Evolutionary conservation across 2,113 vertebrate species (phyloP).

Genomic region (Dasyurus viverrinus): DNA sequence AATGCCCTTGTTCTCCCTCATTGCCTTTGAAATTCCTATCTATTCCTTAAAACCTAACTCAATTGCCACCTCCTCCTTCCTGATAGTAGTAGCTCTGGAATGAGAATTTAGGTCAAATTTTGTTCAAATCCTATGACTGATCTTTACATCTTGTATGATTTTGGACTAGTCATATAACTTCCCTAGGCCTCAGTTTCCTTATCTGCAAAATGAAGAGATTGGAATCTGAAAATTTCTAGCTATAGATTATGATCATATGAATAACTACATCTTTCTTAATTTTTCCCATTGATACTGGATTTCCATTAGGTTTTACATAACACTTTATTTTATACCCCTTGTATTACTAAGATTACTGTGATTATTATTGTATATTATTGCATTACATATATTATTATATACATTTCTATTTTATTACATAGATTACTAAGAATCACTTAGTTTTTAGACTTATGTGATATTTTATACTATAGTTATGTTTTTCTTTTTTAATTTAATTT

Average conservation of each 20-base stretch:
- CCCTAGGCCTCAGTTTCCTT: not conserved
- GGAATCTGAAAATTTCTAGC: not conserved
- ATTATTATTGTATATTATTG: no score
- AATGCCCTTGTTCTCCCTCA: not conserved
- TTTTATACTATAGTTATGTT: not conserved
- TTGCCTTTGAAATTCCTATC: not conserved
- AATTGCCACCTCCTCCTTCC: not conserved
- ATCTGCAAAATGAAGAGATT: not conserved
- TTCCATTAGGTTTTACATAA: not conserved
- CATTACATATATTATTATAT: no score
- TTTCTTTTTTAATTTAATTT: not conserved
- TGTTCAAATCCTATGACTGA: not conserved
- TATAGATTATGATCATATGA: not conserved
- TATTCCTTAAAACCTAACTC: not conserved
- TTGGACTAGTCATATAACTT: not conserved
- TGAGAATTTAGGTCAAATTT: not conserved
- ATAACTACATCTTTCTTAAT: not conserved
- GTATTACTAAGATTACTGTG: no score
- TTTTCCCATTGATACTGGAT: not conserved
- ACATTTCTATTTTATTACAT: no score
- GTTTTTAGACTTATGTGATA: not conserved
- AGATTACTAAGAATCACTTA: not conserved
- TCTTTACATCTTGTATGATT: not conserved
- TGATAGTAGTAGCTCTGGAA: not conserved
- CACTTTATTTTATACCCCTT: not conserved